Evolutionary conservation across 1,140 invertebrate species (phyloP), one percentile per base, ranked within the genome.

Genomic region (Diprion similis): DNA sequence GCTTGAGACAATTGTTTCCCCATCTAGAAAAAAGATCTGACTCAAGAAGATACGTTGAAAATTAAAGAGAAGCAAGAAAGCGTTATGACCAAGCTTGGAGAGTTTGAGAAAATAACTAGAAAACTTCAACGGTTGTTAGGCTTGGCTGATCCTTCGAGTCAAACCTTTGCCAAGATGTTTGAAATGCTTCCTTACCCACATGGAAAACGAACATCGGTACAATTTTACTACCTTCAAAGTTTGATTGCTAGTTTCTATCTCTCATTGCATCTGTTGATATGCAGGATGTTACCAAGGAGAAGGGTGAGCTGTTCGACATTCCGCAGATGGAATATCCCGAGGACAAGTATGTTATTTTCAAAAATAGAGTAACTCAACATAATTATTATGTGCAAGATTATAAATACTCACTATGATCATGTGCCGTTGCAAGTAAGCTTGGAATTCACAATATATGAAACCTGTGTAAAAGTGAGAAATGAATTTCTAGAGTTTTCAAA

Each of bases 91-190:
- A 88, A 86, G 70, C 68, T 88, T 17, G 71, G 71, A 0, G 83
- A 88, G 78, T 81, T 87, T 11, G 86, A 88, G 17, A 51, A 81
- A 13, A 81, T 87, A 13, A 87, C 86, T 0, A 76, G 81, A 17
- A 82, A 83, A 66, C 68, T 88, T 48, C 80, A 86, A 72, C 70
- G 80, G 37, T 59, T 83, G 8, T 75, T 88, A 13, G 83, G 85
- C 0, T 70, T 88, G n/a, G 17, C 75, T 4, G 81, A 86, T 76
- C 74, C 81, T 8, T 79, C 80, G 0, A 80, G 77, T 37, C 45
- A 71, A 8, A 78, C 76, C 3, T 83, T 84, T 19, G 79, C 79
- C 0, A 79, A 80, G 65, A 79, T 80, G 74, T 83, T 84, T 17
- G 78, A 79, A 13, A 79, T 82, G 76, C 69, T 81, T 46, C 77